phyloP scores from a whole-genome alignment of 2,113 vertebrate species.

The Aegithalos caudatus region DNA sequence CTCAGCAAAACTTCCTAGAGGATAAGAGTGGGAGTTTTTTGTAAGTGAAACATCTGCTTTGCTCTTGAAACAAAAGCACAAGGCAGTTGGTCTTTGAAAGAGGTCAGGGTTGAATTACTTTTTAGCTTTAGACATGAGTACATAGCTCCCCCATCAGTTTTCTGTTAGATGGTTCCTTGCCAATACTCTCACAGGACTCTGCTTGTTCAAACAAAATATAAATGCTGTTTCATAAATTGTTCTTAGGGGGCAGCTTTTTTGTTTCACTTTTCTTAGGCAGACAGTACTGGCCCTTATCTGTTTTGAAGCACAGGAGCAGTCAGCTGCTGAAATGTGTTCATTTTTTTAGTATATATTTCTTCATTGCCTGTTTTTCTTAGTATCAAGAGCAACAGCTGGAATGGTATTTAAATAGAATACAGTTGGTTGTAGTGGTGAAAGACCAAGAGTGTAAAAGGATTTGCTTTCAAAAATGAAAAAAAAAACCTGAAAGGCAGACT shows the following conservation, averaged over 20 bases:
- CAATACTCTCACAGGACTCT: background rate
- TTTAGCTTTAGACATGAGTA: background rate
- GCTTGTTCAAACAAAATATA: background rate
- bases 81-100: background rate
- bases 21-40: background rate
- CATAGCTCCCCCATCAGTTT: conserved; percentile 47
- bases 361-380: background rate
- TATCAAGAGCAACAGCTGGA: background rate
- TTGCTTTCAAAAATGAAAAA: background rate
- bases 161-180: background rate
- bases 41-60: background rate
- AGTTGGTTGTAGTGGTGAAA: background rate
- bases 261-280: background rate
- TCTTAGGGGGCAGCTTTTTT: background rate
- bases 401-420: background rate
- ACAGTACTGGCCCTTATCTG: background rate
- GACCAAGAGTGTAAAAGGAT: background rate
- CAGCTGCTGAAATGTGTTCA: background rate
- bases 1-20: conserved; percentile 1
- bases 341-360: background rate
- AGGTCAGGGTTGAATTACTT: background rate
- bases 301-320: background rate
- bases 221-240: background rate
- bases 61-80: background rate
- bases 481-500: background rate